Evolutionary conservation across 1,140 invertebrate genomes (phyloP), one percentile per base, ranked within the genome.

Genomic region (Cherax destructor): DNA sequence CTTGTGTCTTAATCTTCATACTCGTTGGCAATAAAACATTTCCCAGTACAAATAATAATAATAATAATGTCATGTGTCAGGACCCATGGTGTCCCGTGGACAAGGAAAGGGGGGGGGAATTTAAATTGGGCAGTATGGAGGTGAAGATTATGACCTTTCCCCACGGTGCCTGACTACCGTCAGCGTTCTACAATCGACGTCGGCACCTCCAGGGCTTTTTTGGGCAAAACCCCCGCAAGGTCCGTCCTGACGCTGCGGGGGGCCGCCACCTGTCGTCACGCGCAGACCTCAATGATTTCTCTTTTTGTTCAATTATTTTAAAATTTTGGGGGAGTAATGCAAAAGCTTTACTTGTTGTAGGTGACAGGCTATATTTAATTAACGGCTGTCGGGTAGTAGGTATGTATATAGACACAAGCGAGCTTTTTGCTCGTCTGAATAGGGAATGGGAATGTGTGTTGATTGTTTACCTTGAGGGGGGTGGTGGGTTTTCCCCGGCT

Each of bases 81-180:
- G 30, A 41, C 30, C 2, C 30, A 41, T 56, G 52, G 52, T 10
- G 4, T 13, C 1, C 9, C 13, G 52, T 56, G 52, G 13, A 56
- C 52, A 56, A 56, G 52, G 52, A 3, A 56, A 56, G 52, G 52
- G 3, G 52, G 52, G 52, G 52, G 13, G 1, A 13, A 24, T 81
- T 50, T 88, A 74, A 69, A 74, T 56, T 47, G 65, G 65, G 50
- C 11, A 4, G 49, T 41, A 30, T 72, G 61, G 69, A 41, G 11
- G 24, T 11, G 86, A 83, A 76, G 21, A 76, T 89, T 83, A 83
- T 83, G 78, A 81, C 87, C 61, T 83, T 89, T 89, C n/a, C 87
- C 79, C 87, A 89, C 79, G 87, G 41, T 56, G 78, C 18, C 10
- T n/a, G 59, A 61, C 81, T 10, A 59, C 77, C 47, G 6, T 16